These are phyloP conservation scores for Apis laboriosa DNA, from an alignment of 1,140 invertebrate species.

Conservation along the genomic window DNA sequence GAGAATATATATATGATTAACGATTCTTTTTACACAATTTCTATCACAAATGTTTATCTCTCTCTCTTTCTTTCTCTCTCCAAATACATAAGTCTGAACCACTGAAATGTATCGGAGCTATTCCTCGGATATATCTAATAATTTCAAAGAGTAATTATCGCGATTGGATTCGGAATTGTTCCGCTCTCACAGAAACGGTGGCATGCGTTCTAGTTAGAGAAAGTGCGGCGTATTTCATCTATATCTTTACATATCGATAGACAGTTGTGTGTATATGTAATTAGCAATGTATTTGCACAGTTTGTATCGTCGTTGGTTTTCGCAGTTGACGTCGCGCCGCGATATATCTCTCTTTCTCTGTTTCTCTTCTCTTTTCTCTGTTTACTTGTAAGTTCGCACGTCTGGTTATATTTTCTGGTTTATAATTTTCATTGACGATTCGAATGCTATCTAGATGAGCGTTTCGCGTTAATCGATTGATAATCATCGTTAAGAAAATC, in stretches of 20 bases:
- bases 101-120: background rate
- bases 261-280: conserved; percentile 75
- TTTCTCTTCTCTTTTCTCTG: no score
- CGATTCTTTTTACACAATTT: no score
- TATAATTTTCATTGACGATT: background rate
- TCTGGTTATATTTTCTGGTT: no score
- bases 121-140: background rate
- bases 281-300: conserved; percentile 76
- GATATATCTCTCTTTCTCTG: conserved; percentile 47
- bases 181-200: conserved; percentile 27
- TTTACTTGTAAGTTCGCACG: background rate
- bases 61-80: no score
- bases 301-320: conserved; percentile 61
- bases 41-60: no score
- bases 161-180: conserved; percentile 27
- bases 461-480: conserved; percentile 73
- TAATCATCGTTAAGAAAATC: conserved; percentile 47
- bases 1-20: no score
- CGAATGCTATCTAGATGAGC: conserved; percentile 1
- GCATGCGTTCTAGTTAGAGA: conserved; percentile 15
- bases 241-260: conserved; percentile 56
- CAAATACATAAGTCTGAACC: background rate
- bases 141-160: conserved; percentile 36
- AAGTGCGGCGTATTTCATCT: conserved; percentile 37
- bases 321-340: conserved; percentile 54